Evolutionary conservation across 2,797 vertebrate species (phyloP), one percentile per base, ranked within the genome.

Genomic region (Tapirus indicus): DNA sequence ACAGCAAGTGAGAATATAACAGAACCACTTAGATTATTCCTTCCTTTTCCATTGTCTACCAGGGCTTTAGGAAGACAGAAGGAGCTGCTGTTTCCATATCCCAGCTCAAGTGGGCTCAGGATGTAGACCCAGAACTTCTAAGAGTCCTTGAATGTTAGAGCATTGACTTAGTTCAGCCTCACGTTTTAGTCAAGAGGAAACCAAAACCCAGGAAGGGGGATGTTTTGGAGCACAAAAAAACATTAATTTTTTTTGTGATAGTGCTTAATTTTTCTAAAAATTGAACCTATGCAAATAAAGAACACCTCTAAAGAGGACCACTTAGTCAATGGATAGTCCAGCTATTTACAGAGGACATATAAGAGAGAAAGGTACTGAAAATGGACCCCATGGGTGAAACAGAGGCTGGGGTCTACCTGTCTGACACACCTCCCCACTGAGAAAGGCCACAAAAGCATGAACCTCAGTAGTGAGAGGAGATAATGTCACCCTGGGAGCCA

Each of bases 111-210:
- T 18, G 41, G 47, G 14, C 35, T 71, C 58, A 60, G 8, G 5
- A 21, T 93, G 1, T 49, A 44, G 56, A 25, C 35, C 35, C 62
- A 87, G 62, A 20, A 83, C 32, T 82, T 82, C 58, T 52, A 41
- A 44, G 27, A 29, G 52, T 44, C 32, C 74, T n/a, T 0, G 20
- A 58, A 38, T 32, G n/a, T 66, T 75, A 77, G 72, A 91, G 16
- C 54, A 2, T 25, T 62, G 74, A 44, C 77, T 25, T 77, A n/a
- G 16, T 68, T 86, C 69, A 77, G 13, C n/a, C 54, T 78, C 71
- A 66, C 41, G 16, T 77, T 91, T 94, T 88, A 75, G 77, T 78
- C 41, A 66, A 71, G 71, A 95, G 60, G 71, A 96, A 88, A 66
- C 52, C 23, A 13, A 79, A n/a, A 52, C 60, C 38, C 64, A 68